Evolutionary conservation across 2,113 vertebrate genomes (phyloP).

Genomic region (Gnathonemus longibarbis): DNA sequence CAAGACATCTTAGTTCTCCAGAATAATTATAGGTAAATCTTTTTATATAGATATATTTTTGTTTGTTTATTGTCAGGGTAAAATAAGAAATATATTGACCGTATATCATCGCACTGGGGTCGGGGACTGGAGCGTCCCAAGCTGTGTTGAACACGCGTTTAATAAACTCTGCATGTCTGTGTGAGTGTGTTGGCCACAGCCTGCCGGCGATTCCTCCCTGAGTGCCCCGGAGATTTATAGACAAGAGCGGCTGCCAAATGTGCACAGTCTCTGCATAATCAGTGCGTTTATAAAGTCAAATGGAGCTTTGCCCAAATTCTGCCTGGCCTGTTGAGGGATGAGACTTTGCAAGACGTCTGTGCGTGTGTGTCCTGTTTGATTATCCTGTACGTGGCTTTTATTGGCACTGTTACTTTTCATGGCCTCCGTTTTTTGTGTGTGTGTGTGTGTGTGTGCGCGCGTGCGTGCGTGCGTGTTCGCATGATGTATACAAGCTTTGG

Average conservation of each 20-base stretch:
- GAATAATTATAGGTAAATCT: background rate
- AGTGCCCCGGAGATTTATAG: conserved; percentile 18
- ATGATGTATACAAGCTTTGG: background rate
- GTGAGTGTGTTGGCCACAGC: conserved; percentile 11
- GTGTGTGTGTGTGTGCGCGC: too few species aligned
- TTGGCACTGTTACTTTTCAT: too few species aligned
- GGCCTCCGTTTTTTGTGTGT: background rate
- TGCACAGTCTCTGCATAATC: conserved; percentile 22
- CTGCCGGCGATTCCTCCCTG: background rate
- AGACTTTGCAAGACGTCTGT: background rate
- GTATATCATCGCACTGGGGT: background rate
- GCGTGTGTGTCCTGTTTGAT: background rate
- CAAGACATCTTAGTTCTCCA: background rate
- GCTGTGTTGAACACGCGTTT: background rate
- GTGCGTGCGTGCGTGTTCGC: too few species aligned
- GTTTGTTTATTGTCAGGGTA: background rate
- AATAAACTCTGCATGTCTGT: background rate
- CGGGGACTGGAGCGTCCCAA: background rate
- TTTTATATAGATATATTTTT: background rate
- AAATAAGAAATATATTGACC: background rate
- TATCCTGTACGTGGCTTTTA: too few species aligned
- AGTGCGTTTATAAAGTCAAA: conserved; percentile 8
- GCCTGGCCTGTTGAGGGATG: background rate
- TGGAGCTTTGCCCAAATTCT: conserved; percentile 7
- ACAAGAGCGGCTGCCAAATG: background rate